Evolutionary conservation across 2,797 vertebrate species (phyloP).

Genomic region (Chaenodraco wilsoni): DNA sequence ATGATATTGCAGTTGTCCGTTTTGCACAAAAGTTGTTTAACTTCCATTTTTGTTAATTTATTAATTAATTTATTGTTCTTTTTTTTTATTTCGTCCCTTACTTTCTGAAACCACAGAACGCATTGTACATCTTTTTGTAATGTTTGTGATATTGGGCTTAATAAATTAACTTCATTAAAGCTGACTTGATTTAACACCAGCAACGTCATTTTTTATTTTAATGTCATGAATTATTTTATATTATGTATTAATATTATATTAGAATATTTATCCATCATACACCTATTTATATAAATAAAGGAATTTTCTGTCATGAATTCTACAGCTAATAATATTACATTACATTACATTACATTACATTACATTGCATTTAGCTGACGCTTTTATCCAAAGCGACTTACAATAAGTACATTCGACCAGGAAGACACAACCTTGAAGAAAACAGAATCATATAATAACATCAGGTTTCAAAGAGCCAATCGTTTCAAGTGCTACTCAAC

Average conservation of each 20-base stretch:
- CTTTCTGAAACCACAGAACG: not conserved
- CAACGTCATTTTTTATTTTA: not conserved
- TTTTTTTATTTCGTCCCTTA: not conserved
- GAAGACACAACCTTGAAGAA: too few species aligned
- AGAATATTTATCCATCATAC: too few species aligned
- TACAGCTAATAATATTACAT: not conserved
- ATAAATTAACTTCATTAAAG: constrained; percentile 9
- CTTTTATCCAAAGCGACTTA: too few species aligned
- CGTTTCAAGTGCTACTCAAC: too few species aligned
- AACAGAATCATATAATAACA: too few species aligned
- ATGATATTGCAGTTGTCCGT: not conserved
- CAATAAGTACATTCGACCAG: too few species aligned
- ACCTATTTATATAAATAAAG: not conserved
- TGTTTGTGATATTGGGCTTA: not conserved
- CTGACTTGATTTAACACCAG: not conserved
- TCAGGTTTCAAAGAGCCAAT: too few species aligned
- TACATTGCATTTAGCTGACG: too few species aligned
- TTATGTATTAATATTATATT: too few species aligned
- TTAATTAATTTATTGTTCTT: not conserved
- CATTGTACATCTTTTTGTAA: not conserved
- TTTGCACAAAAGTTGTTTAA: not conserved
- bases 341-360: too few species aligned
- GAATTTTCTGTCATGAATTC: not conserved
- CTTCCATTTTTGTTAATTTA: constrained; percentile 1
- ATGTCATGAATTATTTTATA: too few species aligned